Evolutionary conservation across 2,797 vertebrate species (phyloP).

Genomic region (Poecile montanus): DNA sequence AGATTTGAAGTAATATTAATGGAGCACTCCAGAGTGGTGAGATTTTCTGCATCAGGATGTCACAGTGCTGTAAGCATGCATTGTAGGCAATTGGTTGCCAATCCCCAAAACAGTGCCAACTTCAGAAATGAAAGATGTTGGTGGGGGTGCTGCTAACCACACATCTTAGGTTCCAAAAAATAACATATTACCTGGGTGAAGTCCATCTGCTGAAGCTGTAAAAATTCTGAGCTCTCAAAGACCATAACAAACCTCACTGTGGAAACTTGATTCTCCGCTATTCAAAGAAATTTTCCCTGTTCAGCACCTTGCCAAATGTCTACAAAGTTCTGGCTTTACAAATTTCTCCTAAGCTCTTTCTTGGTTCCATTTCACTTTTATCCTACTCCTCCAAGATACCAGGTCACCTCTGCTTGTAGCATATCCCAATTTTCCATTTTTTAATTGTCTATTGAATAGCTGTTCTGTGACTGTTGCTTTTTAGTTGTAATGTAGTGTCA

Average conservation of each 20-base stretch:
- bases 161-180: constrained; percentile 55
- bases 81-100: constrained; percentile 37
- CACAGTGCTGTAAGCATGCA: constrained; percentile 26
- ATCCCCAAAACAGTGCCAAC: constrained; percentile 30
- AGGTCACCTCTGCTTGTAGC: background rate
- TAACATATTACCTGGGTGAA: constrained; percentile 68
- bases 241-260: constrained; percentile 58
- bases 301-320: constrained; percentile 46
- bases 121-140: constrained; percentile 63
- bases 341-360: background rate
- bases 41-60: constrained; percentile 52
- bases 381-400: background rate
- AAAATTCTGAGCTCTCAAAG: constrained; percentile 59
- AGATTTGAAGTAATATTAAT: background rate
- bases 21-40: background rate
- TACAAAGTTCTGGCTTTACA: constrained; percentile 31
- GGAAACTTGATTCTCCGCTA: constrained; percentile 58
- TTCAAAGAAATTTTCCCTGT: constrained; percentile 57
- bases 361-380: constrained; percentile 16
- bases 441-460: background rate
- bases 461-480: background rate
- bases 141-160: constrained; percentile 65
- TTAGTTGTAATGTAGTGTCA: background rate
- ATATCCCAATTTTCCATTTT: background rate
- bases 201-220: constrained; percentile 70